Conservation (phyloP, 2,113 vertebrate species). For the Gobius niger region DNA sequence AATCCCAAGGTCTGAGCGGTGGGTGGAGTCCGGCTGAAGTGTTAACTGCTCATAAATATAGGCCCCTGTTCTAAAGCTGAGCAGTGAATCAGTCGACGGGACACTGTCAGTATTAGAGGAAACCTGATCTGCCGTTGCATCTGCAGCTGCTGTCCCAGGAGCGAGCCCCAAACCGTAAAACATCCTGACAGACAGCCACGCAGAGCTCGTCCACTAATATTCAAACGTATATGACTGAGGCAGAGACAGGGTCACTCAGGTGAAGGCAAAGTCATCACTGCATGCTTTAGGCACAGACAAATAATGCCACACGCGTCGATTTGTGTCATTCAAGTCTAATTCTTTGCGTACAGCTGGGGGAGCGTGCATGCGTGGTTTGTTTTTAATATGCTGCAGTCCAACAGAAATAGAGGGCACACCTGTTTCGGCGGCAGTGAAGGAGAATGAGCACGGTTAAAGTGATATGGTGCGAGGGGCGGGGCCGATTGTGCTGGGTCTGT, state of each 20-base stretch:
- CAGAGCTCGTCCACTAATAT: constrained; percentile 38
- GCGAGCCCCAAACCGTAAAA: constrained; percentile 82
- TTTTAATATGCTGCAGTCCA: constrained; percentile 67
- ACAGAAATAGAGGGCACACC: constrained; percentile 80
- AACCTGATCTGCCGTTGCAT: constrained; percentile 82
- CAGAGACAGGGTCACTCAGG: neutral
- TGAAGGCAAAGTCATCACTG: neutral
- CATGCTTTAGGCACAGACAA: constrained; percentile 5
- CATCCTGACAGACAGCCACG: constrained; percentile 73
- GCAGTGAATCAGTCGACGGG: constrained; percentile 83
- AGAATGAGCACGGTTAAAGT: constrained; percentile 71
- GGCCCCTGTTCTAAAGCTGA: constrained; percentile 89
- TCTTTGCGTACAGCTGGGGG: constrained; percentile 23
- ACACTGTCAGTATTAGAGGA: constrained; percentile 79
- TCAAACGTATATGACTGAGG: neutral
- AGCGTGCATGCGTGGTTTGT: constrained; percentile 31
- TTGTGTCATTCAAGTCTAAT: neutral
- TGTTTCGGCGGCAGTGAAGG: constrained; percentile 65
- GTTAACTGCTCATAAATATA: constrained; percentile 89
- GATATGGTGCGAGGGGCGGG: constrained; percentile 38
- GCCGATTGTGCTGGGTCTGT: constrained; percentile 58
- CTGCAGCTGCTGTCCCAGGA: constrained; percentile 86
- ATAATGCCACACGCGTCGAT: neutral
- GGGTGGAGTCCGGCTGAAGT: constrained; percentile 71
- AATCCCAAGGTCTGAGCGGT: constrained; percentile 38